phyloP scores from a whole-genome alignment of 2,797 vertebrate genomes.

The Poecile montanus region DNA sequence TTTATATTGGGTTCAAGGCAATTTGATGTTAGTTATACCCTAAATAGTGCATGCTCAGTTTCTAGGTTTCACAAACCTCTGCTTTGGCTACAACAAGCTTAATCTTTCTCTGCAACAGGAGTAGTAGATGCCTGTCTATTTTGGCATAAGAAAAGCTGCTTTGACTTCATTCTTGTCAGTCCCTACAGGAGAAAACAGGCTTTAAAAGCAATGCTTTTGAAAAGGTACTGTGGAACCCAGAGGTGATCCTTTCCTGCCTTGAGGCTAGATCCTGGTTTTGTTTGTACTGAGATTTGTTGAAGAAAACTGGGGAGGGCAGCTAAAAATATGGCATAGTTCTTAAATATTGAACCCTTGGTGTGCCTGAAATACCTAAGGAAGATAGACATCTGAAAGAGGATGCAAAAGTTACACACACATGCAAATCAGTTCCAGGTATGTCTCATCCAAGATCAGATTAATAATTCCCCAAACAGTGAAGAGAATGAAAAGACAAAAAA shows the following conservation, averaged over 20 bases:
- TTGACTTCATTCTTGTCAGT: background rate
- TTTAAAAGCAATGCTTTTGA: background rate
- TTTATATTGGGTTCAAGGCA: background rate
- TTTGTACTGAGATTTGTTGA: background rate
- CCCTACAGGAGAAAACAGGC: background rate
- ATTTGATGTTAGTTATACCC: background rate
- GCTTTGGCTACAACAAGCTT: background rate
- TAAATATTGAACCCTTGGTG: background rate
- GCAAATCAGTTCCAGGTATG: background rate
- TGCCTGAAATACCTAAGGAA: background rate
- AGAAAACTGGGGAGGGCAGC: background rate
- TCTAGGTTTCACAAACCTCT: background rate
- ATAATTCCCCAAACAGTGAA: background rate
- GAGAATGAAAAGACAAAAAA: background rate
- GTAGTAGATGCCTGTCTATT: background rate
- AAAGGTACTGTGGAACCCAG: background rate
- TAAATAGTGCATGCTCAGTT: background rate
- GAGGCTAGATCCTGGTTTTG: background rate
- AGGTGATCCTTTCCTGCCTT: background rate
- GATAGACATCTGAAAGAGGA: background rate
- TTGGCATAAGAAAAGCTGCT: background rate
- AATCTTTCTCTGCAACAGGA: background rate
- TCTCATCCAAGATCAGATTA: background rate
- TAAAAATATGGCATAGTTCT: background rate
- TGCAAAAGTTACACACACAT: accelerated